These are phyloP conservation scores for Paramisgurnus dabryanus DNA, from an alignment of 2,113 vertebrate species.

Conservation along the genomic window DNA sequence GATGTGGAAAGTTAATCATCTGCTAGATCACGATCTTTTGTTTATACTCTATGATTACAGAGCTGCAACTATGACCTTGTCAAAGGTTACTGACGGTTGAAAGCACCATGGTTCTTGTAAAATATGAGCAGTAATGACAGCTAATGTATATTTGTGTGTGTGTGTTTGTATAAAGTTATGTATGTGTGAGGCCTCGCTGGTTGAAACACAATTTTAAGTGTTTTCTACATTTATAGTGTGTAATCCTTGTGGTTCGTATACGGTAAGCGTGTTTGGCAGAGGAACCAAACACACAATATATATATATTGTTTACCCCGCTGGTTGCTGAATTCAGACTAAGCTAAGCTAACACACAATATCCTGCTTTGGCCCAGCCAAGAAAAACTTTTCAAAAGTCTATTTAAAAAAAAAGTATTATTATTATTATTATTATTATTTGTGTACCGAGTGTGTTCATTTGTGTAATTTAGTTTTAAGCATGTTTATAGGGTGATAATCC, in stretches of 20 bases:
- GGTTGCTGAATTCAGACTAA: neutral
- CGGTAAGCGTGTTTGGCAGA: slow-evolving; percentile 6
- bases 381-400: neutral
- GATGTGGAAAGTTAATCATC: slow-evolving; percentile 47
- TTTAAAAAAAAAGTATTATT: neutral
- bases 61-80: slow-evolving; percentile 14
- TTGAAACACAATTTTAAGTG: neutral
- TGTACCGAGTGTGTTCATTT: neutral
- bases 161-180: neutral
- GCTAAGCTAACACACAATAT: neutral
- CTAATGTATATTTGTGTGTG: slow-evolving; percentile 9
- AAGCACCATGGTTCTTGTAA: neutral
- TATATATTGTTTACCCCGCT: slow-evolving; percentile 15
- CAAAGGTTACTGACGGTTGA: neutral
- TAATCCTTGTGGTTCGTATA: slow-evolving; percentile 15
- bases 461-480: neutral
- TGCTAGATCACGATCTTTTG: slow-evolving; percentile 19
- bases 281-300: neutral
- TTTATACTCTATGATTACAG: neutral
- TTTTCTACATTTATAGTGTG: slow-evolving; percentile 7
- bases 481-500: neutral
- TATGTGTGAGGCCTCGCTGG: neutral
- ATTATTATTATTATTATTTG: neutral
- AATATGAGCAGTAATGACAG: neutral
- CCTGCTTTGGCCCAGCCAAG: slow-evolving; percentile 1